A percentile compares a stretch with the other conserved stretches of the same genome.
Conservation (phyloP, 1,140 invertebrate genomes). For the Aculops lycopersici region DNA sequence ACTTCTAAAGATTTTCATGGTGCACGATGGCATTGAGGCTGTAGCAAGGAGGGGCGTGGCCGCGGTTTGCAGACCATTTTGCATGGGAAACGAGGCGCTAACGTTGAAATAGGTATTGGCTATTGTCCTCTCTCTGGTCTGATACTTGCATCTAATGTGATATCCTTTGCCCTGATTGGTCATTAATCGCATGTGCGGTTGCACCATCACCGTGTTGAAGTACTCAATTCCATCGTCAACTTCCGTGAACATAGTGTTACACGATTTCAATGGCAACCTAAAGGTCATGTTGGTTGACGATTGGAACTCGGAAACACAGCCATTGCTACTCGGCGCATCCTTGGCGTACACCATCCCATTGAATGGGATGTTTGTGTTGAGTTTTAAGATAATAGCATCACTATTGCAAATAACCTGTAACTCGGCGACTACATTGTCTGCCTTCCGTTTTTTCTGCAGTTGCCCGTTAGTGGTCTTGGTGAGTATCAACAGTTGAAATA, state of each 20-base stretch:
- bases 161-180: conserved; percentile 62
- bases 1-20: conserved; percentile 49
- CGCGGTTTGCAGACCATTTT: conserved; percentile 4
- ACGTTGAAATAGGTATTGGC: neutral
- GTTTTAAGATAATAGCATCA: conserved; percentile 30
- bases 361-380: conserved; percentile 28
- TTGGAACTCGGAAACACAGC: conserved; percentile 45
- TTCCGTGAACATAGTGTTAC: conserved; percentile 70
- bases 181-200: conserved; percentile 61
- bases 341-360: conserved; percentile 66
- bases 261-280: conserved; percentile 45
- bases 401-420: conserved; percentile 32
- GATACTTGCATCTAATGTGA: conserved; percentile 50
- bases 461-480: too few species aligned
- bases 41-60: conserved; percentile 18
- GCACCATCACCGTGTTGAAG: conserved; percentile 66
- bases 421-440: conserved; percentile 13
- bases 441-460: too few species aligned
- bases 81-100: neutral
- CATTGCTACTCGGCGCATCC: conserved; percentile 55
- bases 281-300: conserved; percentile 36
- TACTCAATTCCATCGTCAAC: conserved; percentile 62
- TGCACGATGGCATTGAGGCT: conserved; percentile 37
- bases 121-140: conserved; percentile 32
- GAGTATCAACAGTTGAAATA: too few species aligned